Evolutionary conservation across 2,888 invertebrate species (phyloP), one percentile per base, ranked within the genome.

Genomic region (Hecatera dysodea): DNA sequence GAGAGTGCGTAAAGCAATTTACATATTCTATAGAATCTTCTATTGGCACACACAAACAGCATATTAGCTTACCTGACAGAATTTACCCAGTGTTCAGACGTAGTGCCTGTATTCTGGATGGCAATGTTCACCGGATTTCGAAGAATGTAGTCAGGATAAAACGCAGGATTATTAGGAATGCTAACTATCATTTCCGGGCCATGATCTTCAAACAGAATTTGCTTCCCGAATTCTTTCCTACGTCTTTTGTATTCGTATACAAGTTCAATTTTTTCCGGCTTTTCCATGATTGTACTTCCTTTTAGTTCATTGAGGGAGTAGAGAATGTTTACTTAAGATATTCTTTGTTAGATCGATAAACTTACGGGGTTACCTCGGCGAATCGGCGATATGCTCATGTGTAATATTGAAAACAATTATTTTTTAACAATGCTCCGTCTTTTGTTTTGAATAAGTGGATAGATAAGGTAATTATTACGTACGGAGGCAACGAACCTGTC

Each of bases 221-320:
- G 97, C 81, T 96, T 96, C 0, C 98, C 98, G 90, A 98, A 98
- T 76, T 97, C 96, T 79, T 96, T 96, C 53, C 98, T 96, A 81
- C 97, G 97, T 90, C 97, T 98, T 75, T 97, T 97, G 88, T 98
- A 98, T 89, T 95, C 95, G 80, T 94, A 95, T 1, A 90, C 90
- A 1, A 93, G 67, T 84, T 95, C 95, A 17, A 78, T 83, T 88
- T 94, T 95, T 72, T 96, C 95, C 67, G 89, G 88, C 82, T 93
- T 95, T 50, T 95, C 95, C 90, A 94, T 93, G 76, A 72, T 89
- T 75, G 17, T 48, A 39, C 36, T 33, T 24, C 2, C 2, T 8
- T 33, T 61, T 52, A 61, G 50, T 36, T 52, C 52, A 19, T 19
- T 19, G 8, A 44, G 12, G 15, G 57, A 64, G 15, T n/a, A 59